Evolutionary conservation across 2,797 vertebrate species (phyloP), one percentile per base, ranked within the genome.

Genomic region (Chelon auratus): DNA sequence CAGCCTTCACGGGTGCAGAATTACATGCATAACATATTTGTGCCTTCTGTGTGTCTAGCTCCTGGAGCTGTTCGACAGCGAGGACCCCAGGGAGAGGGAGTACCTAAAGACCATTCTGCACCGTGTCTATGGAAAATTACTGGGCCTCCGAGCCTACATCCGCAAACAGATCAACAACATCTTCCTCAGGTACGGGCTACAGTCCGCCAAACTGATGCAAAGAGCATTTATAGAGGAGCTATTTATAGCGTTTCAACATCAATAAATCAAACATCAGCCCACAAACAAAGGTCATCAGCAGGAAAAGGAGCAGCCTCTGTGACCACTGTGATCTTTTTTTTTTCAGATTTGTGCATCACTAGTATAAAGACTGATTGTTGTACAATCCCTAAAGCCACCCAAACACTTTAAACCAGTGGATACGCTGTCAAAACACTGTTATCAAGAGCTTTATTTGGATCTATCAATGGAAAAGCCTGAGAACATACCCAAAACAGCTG

Each of bases 141-240:
- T 97, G 87, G 97, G 97, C 55, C 94, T 97, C 51, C 93, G 97
- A 70, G 97, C 97, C 30, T 97, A 97, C 77, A 97, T 97, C 88
- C 96, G 97, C 85, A 97, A 97, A 89, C 97, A 97, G 85, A 97
- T 97, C 92, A 97, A 97, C 94, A 96, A 97, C 90, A 97, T 97
- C 92, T 97, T 97, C 87, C 96, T 97, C 89, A 95, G 95, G 96
- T 97, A 89, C 78, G 18, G 22, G 20, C 73, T 43, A 17, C 58
- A 18, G 30, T 36, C 51, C 56, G 18, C 40, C 43, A 26, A 52
- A 48, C 50, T 36, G 33, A 26, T 37, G 58, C 53, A 22, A 52
- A n/a, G 72, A n/a, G 72, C 42, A 42, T 30, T 54, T 45, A 68
- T 14, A n/a, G 77, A 56, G n/a, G 14, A 1, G 37, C 55, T 68